Evolutionary conservation across 2,888 invertebrate species (phyloP).

Genomic region (Nomada fucata): DNA sequence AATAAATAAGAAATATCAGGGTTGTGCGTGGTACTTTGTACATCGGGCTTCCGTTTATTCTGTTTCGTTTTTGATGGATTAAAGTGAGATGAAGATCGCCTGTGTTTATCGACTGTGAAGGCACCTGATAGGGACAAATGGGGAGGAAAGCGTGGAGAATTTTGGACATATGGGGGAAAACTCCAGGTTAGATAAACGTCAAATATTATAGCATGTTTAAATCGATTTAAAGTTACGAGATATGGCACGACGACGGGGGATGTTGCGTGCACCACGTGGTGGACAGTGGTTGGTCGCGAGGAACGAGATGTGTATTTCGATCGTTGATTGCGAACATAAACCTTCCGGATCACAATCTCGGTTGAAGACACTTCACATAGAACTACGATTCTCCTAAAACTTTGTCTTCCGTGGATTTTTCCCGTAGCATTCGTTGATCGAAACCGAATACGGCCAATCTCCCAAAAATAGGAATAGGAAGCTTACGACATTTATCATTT

Average conservation of each 20-base stretch:
- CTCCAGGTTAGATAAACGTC: background rate
- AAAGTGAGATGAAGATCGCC: background rate
- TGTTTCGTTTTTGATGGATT: background rate
- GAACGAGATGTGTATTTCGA: background rate
- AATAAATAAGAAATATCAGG: too few relatives aligned
- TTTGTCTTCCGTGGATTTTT: too few relatives aligned
- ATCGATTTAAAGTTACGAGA: background rate
- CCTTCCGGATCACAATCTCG: background rate
- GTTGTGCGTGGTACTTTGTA: background rate
- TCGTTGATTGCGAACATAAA: too few relatives aligned
- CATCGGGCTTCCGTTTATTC: background rate
- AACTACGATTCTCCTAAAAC: background rate
- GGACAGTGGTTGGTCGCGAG: background rate
- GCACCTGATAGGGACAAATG: background rate
- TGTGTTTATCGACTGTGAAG: background rate
- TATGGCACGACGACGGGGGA: background rate
- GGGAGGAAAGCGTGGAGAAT: too few relatives aligned
- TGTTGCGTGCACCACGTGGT: slow-evolving; percentile 3
- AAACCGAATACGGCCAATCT: too few relatives aligned
- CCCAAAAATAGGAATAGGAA: background rate
- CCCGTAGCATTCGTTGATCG: background rate
- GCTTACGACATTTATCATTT: too few relatives aligned
- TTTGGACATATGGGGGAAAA: background rate
- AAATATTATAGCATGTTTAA: background rate
- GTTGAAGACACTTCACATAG: too few relatives aligned